Evolutionary conservation across 53 echinoderm and acorn worm genomes (phyloP).

Genomic region (Echinometra lucunter): DNA sequence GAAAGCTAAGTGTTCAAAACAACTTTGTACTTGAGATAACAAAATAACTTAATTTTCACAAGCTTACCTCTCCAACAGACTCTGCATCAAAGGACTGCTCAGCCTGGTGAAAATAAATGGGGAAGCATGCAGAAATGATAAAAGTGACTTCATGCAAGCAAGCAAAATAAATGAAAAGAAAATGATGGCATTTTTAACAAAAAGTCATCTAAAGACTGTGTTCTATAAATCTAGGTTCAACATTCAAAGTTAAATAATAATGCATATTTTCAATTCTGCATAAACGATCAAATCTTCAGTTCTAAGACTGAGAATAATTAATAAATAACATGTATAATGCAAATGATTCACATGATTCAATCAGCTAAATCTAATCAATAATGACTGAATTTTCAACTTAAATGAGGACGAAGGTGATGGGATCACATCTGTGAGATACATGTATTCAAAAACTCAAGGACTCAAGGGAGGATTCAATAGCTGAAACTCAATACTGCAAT

Average conservation of each 20-base stretch:
- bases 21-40: background rate
- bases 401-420: background rate
- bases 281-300: background rate
- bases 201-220: too few relatives aligned
- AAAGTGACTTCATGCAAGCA: background rate
- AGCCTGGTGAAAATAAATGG: slow-evolving; percentile 79
- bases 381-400: background rate
- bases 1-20: background rate
- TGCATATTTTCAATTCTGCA: background rate
- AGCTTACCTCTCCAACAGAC: slow-evolving; percentile 88
- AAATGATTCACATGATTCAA: background rate
- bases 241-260: background rate
- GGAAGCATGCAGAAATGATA: slow-evolving; percentile 44
- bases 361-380: background rate
- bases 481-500: background rate
- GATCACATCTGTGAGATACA: background rate
- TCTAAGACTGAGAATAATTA: background rate
- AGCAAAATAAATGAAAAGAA: slow-evolving; percentile 36
- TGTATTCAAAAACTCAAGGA: background rate
- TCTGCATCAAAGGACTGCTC: slow-evolving; percentile 92
- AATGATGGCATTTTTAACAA: background rate
- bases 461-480: background rate
- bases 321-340: background rate
- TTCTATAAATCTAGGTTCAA: background rate
- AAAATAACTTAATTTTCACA: background rate